Base-by-base conservation (phyloP, 2,113 vertebrate genomes). In the Melospiza melodia region DNA sequence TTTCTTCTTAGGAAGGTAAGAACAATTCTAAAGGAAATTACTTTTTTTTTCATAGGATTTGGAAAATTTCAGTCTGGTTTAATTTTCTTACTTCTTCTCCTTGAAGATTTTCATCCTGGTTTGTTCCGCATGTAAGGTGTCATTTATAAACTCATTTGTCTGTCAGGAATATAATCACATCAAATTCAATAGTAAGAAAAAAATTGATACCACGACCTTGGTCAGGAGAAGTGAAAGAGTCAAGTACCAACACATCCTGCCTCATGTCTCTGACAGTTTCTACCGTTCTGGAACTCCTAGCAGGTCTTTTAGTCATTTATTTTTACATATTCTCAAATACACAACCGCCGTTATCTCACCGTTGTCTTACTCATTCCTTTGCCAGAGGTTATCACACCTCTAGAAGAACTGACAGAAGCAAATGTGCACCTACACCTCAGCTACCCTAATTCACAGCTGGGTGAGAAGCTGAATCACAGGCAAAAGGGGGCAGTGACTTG, bases 271-370 rank as follows among this genome's bases (percentile, higher is more conserved):
- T 66, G 51, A 37, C 11, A 87, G 31, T 24, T 67, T 80, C 91
- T 57, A 69, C 31, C 77, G 8, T 35, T 94, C 65, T n/a, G 43
- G 72, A 87, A 81, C 15, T 6, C 33, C 19, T 43, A 57, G 46
- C 13, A 84, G n/a, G 37, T 30, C 12, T 63, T 72, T 24, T 14
- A 65, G 23, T 15, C 39, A 39, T 62, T 55, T 57, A 23, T n/a
- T 91, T 69, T 77, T 66, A 66, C 19, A 51, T 48, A 93, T 68
- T 68, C 35, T 37, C 27, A 63, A 67, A 74, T 39, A 57, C 4
- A 39, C 5, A 77, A 28, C 4, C 0, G 3, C 30, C 0, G 0
- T 51, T 79, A 55, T 59, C 35, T 62, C 44, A 7, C 22, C 58
- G 24, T 20, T 83, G n/a, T n/a, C 54, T 61, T 59, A 25, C 54